Base-by-base conservation (phyloP, 2,797 vertebrate species). In the Poecilia velifera region DNA sequence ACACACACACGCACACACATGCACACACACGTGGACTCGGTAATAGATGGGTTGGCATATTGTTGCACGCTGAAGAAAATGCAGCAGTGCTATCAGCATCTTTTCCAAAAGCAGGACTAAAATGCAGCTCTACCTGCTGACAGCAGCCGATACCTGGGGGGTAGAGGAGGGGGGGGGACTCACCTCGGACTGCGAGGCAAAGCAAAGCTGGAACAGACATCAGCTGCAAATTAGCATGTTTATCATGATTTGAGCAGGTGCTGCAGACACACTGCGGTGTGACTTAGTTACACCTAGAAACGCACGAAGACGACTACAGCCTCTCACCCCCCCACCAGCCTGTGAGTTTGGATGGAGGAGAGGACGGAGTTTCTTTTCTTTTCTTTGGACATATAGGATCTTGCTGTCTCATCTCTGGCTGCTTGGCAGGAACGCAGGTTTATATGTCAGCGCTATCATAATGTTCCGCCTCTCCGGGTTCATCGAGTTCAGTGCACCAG, bases 171-270 rank as follows among this genome's bases (percentile, higher is more conserved):
- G 87, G 87, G 82, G 81, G 76, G 85, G 82, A 86, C 83, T 87
- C 84, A 76, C 78, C 77, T 76, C 87, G 53, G 74, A 85, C 75
- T 84, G 83, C 82, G 86, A 89, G 90, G 83, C 84, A 2, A 53
- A 53, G 49, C 49, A 73, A 80, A 43, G 57, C 76, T 66, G 84
- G 75, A 83, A 89, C 86, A 87, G 86, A 90, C 88, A 91, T 91
- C 92, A 90, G 80, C 88, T 84, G 72, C 73, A 72, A 55, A 92
- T 92, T 91, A 90, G 86, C 87, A 91, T 90, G 85, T 85, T 91
- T 90, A 87, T 92, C 88, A 76, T 90, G 91, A 92, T 90, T 90
- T 82, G 77, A 86, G 78, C 82, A 89, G 89, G 88, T 88, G 88
- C 84, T 53, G 36, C 31, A 71, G 75, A 73, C 72, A 81, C 75